phyloP scores from a whole-genome alignment of 2,888 invertebrate genomes.

The Cyaniris semiargus region DNA sequence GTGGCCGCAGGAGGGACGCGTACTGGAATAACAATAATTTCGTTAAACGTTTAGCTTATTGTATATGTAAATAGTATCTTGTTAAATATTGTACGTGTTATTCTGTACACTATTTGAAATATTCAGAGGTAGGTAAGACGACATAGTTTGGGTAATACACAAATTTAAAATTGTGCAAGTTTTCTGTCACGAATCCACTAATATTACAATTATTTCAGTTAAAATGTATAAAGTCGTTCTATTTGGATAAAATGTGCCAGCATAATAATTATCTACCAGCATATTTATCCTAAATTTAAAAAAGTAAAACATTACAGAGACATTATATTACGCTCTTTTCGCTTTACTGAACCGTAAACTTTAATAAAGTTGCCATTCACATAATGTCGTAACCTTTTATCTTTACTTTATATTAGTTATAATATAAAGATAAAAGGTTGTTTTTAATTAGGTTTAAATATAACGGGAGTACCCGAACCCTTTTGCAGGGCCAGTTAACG shows the following conservation, averaged over 20 bases:
- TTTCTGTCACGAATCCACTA: no score
- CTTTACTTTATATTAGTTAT: not conserved
- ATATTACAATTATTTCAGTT: no score
- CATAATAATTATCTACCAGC: no score
- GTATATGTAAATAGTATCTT: not conserved
- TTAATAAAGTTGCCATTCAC: not conserved
- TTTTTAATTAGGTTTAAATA: not conserved
- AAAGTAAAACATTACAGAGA: not conserved
- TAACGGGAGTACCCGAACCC: not conserved
- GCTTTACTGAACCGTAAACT: not conserved
- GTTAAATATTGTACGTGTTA: not conserved
- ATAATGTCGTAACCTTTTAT: not conserved
- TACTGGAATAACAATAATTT: constrained; percentile 81
- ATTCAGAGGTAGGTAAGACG: no score
- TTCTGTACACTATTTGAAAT: no score
- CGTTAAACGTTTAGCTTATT: not conserved
- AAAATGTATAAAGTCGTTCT: no score
- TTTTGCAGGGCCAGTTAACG: not conserved
- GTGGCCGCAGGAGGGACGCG: constrained; percentile 91
- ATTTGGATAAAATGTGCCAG: no score
- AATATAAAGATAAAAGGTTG: not conserved
- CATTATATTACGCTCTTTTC: not conserved
- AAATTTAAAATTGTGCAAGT: no score
- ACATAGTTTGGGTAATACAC: no score
- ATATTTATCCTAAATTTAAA: no score